Percentiles rank a stretch among this genome's conserved stretches.
phyloP scores from a whole-genome alignment of 1,140 invertebrate genomes.

The Andricus grossulariae region DNA sequence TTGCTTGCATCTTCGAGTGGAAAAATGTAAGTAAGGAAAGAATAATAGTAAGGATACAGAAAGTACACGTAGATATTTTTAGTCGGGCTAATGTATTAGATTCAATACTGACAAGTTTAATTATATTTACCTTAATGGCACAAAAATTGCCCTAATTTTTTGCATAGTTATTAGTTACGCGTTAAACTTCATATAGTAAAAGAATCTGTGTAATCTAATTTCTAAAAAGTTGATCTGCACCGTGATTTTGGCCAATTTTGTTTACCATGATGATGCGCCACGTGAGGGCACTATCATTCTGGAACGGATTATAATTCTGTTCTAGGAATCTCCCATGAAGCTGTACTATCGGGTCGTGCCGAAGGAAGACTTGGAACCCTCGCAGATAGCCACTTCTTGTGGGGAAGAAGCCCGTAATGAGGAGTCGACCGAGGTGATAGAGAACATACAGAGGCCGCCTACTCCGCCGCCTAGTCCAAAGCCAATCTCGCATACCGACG shows the following conservation, averaged over 20 bases:
- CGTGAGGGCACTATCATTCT: neutral
- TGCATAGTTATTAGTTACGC: too few species aligned
- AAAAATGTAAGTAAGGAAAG: slow-evolving; percentile 59
- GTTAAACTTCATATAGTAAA: too few species aligned
- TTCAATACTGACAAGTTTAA: neutral
- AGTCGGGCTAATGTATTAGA: too few species aligned
- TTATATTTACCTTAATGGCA: neutral
- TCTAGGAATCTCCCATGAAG: slow-evolving; percentile 69
- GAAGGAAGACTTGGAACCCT: slow-evolving; percentile 45
- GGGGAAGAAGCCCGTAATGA: slow-evolving; percentile 40
- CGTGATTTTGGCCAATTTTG: too few species aligned
- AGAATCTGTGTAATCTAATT: too few species aligned
- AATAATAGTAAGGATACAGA: too few species aligned
- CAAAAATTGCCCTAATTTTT: too few species aligned
- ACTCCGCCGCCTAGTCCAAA: slow-evolving; percentile 71
- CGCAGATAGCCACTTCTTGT: slow-evolving; percentile 36
- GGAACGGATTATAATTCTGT: slow-evolving; percentile 36
- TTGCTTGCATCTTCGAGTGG: slow-evolving; percentile 69
- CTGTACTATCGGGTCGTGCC: slow-evolving; percentile 61
- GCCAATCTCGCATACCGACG: slow-evolving; percentile 52
- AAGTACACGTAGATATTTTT: too few species aligned
- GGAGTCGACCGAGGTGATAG: slow-evolving; percentile 56
- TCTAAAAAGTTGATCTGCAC: too few species aligned
- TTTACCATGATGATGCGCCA: neutral
- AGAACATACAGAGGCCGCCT: slow-evolving; percentile 68